Conservation (phyloP, 1,140 invertebrate genomes). For the Phymastichus coffea region DNA sequence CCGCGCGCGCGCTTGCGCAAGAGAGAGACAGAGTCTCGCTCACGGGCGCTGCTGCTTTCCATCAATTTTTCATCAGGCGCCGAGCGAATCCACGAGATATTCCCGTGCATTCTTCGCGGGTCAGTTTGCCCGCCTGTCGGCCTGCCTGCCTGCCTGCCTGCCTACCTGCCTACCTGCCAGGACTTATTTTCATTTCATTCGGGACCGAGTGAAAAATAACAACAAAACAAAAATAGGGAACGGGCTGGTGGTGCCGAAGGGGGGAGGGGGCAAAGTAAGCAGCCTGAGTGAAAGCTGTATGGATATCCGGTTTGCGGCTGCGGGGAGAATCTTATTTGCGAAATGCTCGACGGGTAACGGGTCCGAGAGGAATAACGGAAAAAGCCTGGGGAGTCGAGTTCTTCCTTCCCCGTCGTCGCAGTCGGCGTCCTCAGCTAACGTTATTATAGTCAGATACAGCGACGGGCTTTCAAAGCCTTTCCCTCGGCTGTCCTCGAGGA, state of each 20-base stretch:
- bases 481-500: too few relatives aligned
- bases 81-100: too few relatives aligned
- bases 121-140: too few relatives aligned
- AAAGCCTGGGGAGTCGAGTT: not conserved
- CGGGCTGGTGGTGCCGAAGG: not conserved
- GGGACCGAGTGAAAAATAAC: not conserved
- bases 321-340: constrained; percentile 19
- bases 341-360: constrained; percentile 10
- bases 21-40: too few relatives aligned
- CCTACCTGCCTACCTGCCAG: too few relatives aligned
- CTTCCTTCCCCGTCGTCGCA: not conserved
- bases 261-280: too few relatives aligned
- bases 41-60: too few relatives aligned
- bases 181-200: constrained; percentile 1
- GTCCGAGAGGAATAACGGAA: constrained; percentile 20
- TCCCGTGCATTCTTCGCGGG: not conserved
- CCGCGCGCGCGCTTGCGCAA: constrained; percentile 9
- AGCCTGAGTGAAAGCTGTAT: too few relatives aligned
- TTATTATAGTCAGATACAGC: constrained; percentile 20
- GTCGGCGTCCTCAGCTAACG: constrained; percentile 3
- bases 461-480: too few relatives aligned
- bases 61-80: constrained; percentile 8
- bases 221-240: not conserved
- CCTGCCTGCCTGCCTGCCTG: too few relatives aligned
- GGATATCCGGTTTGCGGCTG: not conserved